Percentiles rank a stretch among this genome's conserved stretches.
Evolutionary conservation across 92 coral and sea anemone species (phyloP).

Genomic region (Porites cylindrica): DNA sequence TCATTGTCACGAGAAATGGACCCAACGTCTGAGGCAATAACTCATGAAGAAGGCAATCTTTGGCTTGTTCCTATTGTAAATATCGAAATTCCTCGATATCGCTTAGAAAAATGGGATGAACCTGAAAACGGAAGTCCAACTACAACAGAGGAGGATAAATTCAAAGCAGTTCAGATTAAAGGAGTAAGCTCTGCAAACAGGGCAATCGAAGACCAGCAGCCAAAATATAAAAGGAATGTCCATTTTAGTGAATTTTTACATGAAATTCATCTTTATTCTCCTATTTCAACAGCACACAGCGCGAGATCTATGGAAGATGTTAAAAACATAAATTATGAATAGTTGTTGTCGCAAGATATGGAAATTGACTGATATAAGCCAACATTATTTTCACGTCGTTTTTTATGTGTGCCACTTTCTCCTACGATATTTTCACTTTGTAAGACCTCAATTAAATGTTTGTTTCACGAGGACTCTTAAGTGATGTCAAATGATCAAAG

Average conservation of each 20-base stretch:
- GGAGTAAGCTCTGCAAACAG: neutral
- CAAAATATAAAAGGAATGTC: constrained; percentile 69
- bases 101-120: constrained; percentile 41
- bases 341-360: constrained; percentile 13
- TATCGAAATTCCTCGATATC: constrained; percentile 44
- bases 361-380: constrained; percentile 12
- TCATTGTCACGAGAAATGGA: neutral
- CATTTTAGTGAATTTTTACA: constrained; percentile 85
- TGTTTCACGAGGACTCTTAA: neutral
- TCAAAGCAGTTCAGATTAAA: neutral
- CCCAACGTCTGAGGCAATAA: constrained; percentile 6
- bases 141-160: neutral
- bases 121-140: constrained; percentile 27
- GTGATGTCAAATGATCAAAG: neutral
- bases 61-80: constrained; percentile 58
- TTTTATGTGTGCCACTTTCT: neutral
- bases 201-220: constrained; percentile 24
- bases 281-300: constrained; percentile 32
- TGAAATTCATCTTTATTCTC: constrained; percentile 84
- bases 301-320: constrained; percentile 16
- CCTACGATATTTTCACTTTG: neutral
- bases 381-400: neutral
- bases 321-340: constrained; percentile 25
- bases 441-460: neutral
- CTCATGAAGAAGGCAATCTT: constrained; percentile 20